Percentiles rank a stretch among this genome's conserved stretches.
phyloP scores from a whole-genome alignment of 2,113 vertebrate genomes.

The Chinchilla lanigera region DNA sequence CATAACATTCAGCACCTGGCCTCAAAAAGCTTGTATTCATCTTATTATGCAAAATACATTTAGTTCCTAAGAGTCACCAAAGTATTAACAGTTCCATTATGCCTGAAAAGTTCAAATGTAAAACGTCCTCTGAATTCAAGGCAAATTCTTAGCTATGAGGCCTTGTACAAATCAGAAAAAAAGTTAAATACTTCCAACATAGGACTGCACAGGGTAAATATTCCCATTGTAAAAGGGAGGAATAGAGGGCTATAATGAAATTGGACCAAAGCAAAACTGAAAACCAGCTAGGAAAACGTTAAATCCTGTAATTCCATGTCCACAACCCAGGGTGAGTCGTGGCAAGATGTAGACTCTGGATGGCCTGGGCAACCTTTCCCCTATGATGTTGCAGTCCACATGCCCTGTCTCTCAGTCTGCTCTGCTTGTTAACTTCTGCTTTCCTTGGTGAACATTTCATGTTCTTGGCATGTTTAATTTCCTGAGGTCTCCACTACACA shows the following conservation, averaged over 20 bases:
- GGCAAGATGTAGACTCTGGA: background rate
- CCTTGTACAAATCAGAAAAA: background rate
- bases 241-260: background rate
- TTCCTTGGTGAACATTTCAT: background rate
- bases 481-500: background rate
- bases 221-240: background rate
- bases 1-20: background rate
- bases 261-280: background rate
- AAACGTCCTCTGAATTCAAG: background rate
- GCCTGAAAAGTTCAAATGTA: background rate
- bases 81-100: background rate
- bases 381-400: background rate
- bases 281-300: background rate
- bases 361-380: background rate
- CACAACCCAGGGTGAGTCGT: background rate
- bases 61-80: background rate
- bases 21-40: background rate
- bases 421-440: background rate
- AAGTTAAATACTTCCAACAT: background rate
- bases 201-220: background rate
- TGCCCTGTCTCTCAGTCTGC: background rate
- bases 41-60: background rate
- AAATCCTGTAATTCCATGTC: background rate
- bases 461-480: background rate
- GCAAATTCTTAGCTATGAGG: background rate